These are phyloP conservation scores for Raphicerus campestris DNA, from an alignment of 2,113 vertebrate species.

Conservation along the genomic window DNA sequence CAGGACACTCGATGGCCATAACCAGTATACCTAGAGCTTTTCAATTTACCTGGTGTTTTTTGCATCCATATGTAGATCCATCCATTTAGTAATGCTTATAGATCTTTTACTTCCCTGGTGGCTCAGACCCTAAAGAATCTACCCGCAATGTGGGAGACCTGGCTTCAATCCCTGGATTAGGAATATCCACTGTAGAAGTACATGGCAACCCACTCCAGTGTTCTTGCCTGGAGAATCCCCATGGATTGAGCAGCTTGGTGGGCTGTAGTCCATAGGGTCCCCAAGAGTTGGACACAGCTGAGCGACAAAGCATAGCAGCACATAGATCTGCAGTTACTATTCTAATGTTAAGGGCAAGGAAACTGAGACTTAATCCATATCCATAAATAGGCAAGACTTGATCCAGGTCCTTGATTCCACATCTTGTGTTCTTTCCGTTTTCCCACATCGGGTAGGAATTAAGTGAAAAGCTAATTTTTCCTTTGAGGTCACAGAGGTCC, in stretches of 20 bases:
- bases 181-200: neutral
- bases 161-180: neutral
- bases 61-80: neutral
- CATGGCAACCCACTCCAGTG: neutral
- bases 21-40: neutral
- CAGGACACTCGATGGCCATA: neutral
- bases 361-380: neutral
- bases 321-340: neutral
- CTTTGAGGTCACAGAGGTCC: slow-evolving; percentile 8
- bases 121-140: neutral
- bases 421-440: neutral
- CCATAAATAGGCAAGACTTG: neutral
- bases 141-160: neutral
- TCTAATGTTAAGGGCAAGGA: slow-evolving; percentile 10
- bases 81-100: neutral
- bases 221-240: neutral
- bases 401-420: neutral
- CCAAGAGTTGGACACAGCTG: neutral
- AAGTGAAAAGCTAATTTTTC: neutral
- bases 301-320: neutral
- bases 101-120: neutral
- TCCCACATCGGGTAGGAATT: neutral
- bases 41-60: neutral
- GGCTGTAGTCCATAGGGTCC: neutral
- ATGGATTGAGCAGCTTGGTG: neutral